Evolutionary conservation across 2,113 vertebrate species (phyloP), one percentile per base, ranked within the genome.

Genomic region (Callithrix jacchus): DNA sequence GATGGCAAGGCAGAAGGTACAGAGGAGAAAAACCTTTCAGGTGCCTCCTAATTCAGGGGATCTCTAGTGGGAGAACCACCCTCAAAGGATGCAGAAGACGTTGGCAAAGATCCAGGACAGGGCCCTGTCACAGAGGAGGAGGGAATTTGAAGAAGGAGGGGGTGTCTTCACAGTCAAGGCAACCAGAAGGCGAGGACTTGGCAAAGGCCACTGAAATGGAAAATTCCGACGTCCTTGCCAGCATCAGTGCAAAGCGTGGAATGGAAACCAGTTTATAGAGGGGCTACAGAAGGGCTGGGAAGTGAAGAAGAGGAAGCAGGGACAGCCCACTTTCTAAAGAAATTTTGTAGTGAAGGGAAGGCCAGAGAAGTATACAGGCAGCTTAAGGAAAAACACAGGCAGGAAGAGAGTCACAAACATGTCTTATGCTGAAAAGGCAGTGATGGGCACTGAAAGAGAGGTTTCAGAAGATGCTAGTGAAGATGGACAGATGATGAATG

Each of bases 141-240:
- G 35, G 73, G 82, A 83, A 40, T 79, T 93, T 70, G 54, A 76
- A 64, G 77, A 54, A 85, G 90, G 66, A 35, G 52, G 87, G 77
- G 73, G 80, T 5, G n/a, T 77, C 61, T 40, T 13, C 84, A 45
- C 74, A 49, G 73, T 87, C 58, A 66, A 95, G 45, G 74, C 68
- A 66, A 54, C 35, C 66, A 83, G 87, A 86, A 42, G 25, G 70
- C 35, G 6, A 87, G 42, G 54, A 83, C 47, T 66, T 61, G 30
- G 95, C 73, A 86, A 94, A 89, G 52, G 74, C 61, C 74, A 52
- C 52, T 32, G 37, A 81, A 40, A 92, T 27, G 52, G 91, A 95
- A 89, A 89, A 96, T 79, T 52, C 61, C 93, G 58, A 16, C 18
- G 64, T 66, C 49, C 37, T 77, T 79, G 25, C 68, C 84, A 61